Conservation (phyloP, 1,140 invertebrate species). For the Goniozus legneri region DNA sequence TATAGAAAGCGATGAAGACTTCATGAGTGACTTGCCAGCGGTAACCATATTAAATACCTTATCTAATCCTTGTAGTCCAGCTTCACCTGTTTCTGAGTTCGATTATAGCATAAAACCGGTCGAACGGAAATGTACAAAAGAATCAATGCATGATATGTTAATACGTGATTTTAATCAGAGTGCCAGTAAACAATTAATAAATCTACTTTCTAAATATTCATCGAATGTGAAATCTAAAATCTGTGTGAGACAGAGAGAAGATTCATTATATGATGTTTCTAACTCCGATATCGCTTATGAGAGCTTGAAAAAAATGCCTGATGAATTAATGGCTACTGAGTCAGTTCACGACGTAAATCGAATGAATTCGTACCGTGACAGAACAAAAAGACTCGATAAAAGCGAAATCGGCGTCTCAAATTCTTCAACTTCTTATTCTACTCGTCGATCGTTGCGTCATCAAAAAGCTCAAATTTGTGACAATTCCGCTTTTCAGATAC, state of each 20-base stretch:
- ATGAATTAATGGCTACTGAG: constrained; percentile 3
- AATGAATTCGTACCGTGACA: not conserved
- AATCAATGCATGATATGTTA: too few species aligned
- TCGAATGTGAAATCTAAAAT: too few species aligned
- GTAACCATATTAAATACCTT: constrained; percentile 29
- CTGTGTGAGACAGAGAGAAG: too few species aligned
- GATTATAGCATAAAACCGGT: too few species aligned
- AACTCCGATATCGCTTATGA: not conserved
- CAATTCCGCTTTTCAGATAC: not conserved
- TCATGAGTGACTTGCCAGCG: constrained; percentile 28
- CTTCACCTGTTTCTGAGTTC: not conserved
- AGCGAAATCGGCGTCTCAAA: not conserved
- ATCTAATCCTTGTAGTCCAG: constrained; percentile 24
- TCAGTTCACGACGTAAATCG: not conserved
- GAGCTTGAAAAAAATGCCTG: constrained; percentile 10
- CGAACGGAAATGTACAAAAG: too few species aligned
- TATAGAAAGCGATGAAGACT: constrained; percentile 26
- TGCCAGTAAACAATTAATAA: too few species aligned
- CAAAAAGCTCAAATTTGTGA: not conserved
- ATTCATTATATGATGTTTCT: too few species aligned
- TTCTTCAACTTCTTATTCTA: not conserved
- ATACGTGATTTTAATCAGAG: too few species aligned
- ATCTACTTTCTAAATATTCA: too few species aligned
- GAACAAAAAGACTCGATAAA: not conserved
- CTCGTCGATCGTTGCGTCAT: not conserved